phyloP scores from a whole-genome alignment of 1,140 invertebrate species.

The Macrocentrus cingulum region DNA sequence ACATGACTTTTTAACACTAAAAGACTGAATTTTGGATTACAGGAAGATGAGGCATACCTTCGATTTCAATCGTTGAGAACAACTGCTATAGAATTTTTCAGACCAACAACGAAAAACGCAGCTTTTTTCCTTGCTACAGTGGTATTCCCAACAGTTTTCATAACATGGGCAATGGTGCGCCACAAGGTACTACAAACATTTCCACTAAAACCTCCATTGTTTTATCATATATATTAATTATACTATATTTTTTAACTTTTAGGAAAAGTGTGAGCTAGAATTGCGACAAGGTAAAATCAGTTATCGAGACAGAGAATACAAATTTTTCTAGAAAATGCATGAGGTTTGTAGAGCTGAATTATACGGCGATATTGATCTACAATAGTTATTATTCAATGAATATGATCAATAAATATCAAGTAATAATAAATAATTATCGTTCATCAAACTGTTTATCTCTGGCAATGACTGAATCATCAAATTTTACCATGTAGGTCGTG shows the following conservation, averaged over 20 bases:
- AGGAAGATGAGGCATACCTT: constrained; percentile 83
- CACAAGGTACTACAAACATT: constrained; percentile 45
- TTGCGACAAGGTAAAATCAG: constrained; percentile 69
- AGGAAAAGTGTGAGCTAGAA: constrained; percentile 62
- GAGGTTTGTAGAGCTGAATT: constrained; percentile 9
- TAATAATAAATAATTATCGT: constrained; percentile 60
- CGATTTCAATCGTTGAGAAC: constrained; percentile 70
- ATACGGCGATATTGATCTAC: constrained; percentile 15
- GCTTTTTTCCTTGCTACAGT: constrained; percentile 59
- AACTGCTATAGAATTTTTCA: constrained; percentile 67
- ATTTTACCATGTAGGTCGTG: constrained; percentile 98
- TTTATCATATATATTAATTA: constrained; percentile 8
- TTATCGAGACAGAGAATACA: constrained; percentile 70
- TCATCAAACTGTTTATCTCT: constrained; percentile 93
- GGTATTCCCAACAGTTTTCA: constrained; percentile 63
- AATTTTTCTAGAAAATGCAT: constrained; percentile 57
- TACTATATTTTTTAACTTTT: constrained; percentile 28
- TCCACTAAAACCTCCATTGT: constrained; percentile 20
- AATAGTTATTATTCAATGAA: constrained; percentile 7
- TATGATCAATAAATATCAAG: constrained; percentile 21
- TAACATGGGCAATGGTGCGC: constrained; percentile 60
- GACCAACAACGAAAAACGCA: constrained; percentile 64
- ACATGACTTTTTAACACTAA: constrained; percentile 17
- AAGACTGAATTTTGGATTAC: constrained; percentile 31
- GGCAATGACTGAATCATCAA: constrained; percentile 91